Base-by-base conservation (phyloP, 2,797 vertebrate species). In the Bradypodion pumilum region DNA sequence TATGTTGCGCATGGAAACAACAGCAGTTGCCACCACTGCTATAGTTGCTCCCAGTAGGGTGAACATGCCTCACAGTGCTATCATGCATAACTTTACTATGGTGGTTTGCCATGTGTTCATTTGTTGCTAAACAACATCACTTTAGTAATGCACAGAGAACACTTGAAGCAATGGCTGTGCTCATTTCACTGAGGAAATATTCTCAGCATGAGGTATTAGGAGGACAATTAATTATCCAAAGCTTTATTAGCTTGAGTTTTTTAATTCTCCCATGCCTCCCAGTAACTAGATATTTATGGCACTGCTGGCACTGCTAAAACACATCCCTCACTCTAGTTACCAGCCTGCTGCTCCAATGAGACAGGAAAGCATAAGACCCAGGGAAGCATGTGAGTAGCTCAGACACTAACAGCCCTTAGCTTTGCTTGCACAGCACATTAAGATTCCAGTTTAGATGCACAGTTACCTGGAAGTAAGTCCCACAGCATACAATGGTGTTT, bases 141-240 rank as follows among this genome's bases (percentile, higher is more conserved):
- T 85, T 85, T 88, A 49, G 87, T 87, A 89, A 87, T 86, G 86
- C 66, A 72, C 73, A 42, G 78, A 91, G 81, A 90, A 73, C 52
- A 3, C 78, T 87, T 74, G 66, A 77, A 42, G 66, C 75, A 62
- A 81, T 62, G 68, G 87, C 88, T 89, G 87, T 69, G 73, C 0
- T 88, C 78, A 86, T 85, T 83, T 82, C 83, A 79, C 56, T 63
- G 59, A 84, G 76, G 69, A 84, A 79, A 73, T 79, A 83, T 84
- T 82, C 86, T 63, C 1, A 80, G 73, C 70, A 49, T 23, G 66
- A 82, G 46, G 40, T 25, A 79, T 84, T 85, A 74, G 86, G 88
- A 89, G 77, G n/a, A 81, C 85, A 87, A 90, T 78, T 87, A 82
- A 37, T 56, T 88, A 76, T 44, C 89, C 52, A 23, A 84, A 84